Conservation (phyloP, 2,113 vertebrate genomes). For the Tangachromis dhanisi region DNA sequence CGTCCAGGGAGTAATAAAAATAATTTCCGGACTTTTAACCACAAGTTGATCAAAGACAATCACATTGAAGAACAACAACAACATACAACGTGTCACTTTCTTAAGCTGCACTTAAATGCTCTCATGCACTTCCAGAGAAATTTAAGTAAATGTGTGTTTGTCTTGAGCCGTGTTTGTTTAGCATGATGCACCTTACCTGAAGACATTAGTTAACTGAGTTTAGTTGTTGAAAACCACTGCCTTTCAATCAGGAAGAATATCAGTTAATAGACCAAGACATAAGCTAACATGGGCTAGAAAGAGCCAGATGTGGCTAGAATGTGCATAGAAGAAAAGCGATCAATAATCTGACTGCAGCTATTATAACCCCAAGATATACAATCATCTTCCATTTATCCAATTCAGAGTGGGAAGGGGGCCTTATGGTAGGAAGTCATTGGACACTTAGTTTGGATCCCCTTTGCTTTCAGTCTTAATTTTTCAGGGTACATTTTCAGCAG, state of each 20-base stretch:
- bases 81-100: background rate
- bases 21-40: rapidly evolving
- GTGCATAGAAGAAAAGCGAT: background rate
- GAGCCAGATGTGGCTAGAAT: background rate
- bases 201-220: background rate
- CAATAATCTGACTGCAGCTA: background rate
- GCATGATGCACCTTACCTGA: background rate
- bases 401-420: background rate
- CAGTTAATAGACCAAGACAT: background rate
- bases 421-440: background rate
- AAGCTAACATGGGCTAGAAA: background rate
- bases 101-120: background rate
- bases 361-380: background rate
- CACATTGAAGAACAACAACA: background rate
- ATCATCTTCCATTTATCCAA: background rate
- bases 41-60: background rate
- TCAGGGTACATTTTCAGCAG: background rate
- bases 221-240: background rate
- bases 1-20: background rate
- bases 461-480: background rate
- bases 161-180: background rate
- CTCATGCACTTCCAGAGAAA: background rate
- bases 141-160: background rate
- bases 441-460: background rate
- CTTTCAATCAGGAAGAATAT: background rate